Evolutionary conservation across 2,888 invertebrate species (phyloP).

Genomic region (Steromphala cineraria): DNA sequence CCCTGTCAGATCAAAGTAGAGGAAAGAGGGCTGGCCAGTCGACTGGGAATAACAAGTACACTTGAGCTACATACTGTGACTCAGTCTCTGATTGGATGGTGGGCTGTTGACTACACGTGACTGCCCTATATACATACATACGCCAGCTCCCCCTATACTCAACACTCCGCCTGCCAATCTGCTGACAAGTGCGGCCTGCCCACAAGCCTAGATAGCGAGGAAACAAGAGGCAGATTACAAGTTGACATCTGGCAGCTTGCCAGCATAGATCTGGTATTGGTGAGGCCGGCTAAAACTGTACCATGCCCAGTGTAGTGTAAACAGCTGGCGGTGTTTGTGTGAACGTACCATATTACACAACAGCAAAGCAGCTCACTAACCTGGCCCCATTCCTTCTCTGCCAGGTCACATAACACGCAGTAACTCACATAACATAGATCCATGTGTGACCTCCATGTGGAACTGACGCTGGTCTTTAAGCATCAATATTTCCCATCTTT

Average conservation of each 20-base stretch:
- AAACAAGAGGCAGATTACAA: not conserved
- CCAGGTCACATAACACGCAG: slow-evolving; percentile 8
- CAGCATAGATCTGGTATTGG: not conserved
- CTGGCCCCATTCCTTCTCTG: slow-evolving; percentile 7
- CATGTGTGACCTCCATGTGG: too few relatives aligned
- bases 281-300: not conserved
- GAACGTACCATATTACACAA: slow-evolving; percentile 12
- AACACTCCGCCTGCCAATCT: not conserved
- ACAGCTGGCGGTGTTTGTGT: slow-evolving; percentile 8
- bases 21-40: not conserved
- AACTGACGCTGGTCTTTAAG: too few relatives aligned
- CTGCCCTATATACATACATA: not conserved
- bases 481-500: too few relatives aligned
- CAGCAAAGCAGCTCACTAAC: not conserved
- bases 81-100: too few relatives aligned
- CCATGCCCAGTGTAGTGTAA: not conserved
- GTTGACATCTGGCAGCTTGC: not conserved
- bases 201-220: not conserved
- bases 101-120: not conserved
- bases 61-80: too few relatives aligned
- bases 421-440: not conserved
- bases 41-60: not conserved
- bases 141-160: not conserved
- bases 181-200: not conserved
- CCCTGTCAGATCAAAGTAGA: not conserved